Evolutionary conservation across 2,888 invertebrate genomes (phyloP).

Genomic region (Hydropsyche betteni): DNA sequence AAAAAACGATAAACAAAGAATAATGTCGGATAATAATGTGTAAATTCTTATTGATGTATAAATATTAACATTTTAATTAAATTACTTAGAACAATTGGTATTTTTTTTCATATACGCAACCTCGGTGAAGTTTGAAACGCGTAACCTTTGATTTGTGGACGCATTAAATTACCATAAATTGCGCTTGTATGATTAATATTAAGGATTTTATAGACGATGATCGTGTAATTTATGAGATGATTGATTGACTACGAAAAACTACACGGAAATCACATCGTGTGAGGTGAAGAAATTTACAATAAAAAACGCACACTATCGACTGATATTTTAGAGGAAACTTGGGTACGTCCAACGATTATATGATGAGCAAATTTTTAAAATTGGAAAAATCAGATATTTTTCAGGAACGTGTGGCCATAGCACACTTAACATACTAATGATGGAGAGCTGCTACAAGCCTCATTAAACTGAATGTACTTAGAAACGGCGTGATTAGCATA

Average conservation of each 20-base stretch:
- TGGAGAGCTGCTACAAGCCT: constrained; percentile 43
- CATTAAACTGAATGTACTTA: constrained; percentile 44
- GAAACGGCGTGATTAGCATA: constrained; percentile 44
- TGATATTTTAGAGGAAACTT: too few species aligned
- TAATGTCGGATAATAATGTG: background rate
- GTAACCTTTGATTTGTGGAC: constrained; percentile 20
- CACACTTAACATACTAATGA: constrained; percentile 45
- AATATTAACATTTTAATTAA: constrained; percentile 29
- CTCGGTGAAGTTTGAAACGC: constrained; percentile 10
- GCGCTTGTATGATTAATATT: constrained; percentile 4
- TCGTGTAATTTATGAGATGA: constrained; percentile 24
- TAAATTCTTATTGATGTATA: constrained; percentile 11
- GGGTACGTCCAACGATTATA: background rate
- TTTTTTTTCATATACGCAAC: background rate
- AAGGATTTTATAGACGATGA: constrained; percentile 9
- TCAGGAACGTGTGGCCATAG: constrained; percentile 25
- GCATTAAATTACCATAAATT: constrained; percentile 13
- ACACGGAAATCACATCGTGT: background rate
- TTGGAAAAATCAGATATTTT: background rate
- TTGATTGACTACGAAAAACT: constrained; percentile 22
- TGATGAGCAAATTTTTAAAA: background rate
- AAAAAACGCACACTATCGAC: too few species aligned
- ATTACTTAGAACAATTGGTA: background rate
- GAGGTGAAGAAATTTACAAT: background rate
- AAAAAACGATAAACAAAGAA: constrained; percentile 6